phyloP scores from a whole-genome alignment of 2,113 vertebrate genomes.

The Trichomycterus rosablanca region DNA sequence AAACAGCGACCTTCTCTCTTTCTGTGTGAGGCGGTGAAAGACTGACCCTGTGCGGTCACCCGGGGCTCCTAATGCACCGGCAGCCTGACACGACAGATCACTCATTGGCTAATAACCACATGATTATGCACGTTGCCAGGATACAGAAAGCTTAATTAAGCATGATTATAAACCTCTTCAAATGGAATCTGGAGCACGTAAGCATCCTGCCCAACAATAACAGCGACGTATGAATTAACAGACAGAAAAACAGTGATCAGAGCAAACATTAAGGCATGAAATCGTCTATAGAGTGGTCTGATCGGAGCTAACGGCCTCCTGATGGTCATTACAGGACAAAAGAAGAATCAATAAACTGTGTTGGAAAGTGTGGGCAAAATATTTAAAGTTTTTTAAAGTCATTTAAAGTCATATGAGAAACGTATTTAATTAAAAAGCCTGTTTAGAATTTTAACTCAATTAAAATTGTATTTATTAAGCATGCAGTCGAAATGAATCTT shows the following conservation, averaged over 20 bases:
- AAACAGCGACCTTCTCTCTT: slow-evolving; percentile 31
- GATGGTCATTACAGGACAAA: neutral
- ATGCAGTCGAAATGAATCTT: no score
- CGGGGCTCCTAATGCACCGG: slow-evolving; percentile 33
- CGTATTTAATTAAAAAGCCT: no score
- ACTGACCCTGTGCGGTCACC: slow-evolving; percentile 37
- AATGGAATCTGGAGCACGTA: slow-evolving; percentile 54
- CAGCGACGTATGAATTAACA: slow-evolving; percentile 26
- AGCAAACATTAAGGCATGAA: slow-evolving; percentile 3
- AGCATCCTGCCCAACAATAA: slow-evolving; percentile 45
- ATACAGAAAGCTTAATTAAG: slow-evolving; percentile 76
- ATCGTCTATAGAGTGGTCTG: slow-evolving; percentile 9
- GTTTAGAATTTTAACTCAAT: no score
- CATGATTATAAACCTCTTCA: slow-evolving; percentile 66
- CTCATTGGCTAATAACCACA: slow-evolving; percentile 55
- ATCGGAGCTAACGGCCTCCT: neutral
- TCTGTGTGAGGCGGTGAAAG: slow-evolving; percentile 9
- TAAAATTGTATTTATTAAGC: no score
- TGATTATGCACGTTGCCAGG: slow-evolving; percentile 65
- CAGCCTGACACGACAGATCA: slow-evolving; percentile 50
- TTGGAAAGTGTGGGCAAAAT: no score
- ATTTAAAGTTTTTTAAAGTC: no score
- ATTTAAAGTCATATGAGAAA: no score
- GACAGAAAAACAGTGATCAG: no score
- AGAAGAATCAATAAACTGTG: neutral